A percentile compares a stretch with the other conserved stretches of the same genome.
Conservation (phyloP, 2,888 invertebrate species). For the Luperina nickerlii region DNA sequence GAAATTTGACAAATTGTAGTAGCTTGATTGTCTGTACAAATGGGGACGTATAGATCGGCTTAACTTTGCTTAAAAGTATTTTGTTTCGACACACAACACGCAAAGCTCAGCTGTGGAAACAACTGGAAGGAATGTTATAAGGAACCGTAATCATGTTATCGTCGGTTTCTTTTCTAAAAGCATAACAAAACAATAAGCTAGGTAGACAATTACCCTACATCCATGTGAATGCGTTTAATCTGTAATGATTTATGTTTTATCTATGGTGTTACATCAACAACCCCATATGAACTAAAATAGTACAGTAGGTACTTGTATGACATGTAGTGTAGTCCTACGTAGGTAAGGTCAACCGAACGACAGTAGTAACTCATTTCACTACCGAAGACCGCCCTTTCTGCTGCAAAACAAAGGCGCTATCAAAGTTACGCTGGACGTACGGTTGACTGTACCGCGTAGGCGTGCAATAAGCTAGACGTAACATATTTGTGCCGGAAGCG, state of each 20-base stretch:
- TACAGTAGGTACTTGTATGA: not conserved
- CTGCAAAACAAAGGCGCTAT: not conserved
- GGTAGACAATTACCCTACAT: not conserved
- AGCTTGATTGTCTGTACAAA: too few species aligned
- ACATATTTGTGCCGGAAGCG: conserved; percentile 54
- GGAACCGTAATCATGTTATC: conserved; percentile 12
- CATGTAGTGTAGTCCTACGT: not conserved
- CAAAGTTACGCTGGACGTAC: not conserved
- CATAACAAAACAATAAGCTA: not conserved
- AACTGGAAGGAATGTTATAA: conserved; percentile 32
- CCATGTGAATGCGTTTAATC: not conserved
- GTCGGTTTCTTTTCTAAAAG: conserved; percentile 14
- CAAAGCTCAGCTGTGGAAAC: conserved; percentile 33
- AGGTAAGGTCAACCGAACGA: not conserved
- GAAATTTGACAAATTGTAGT: too few species aligned
- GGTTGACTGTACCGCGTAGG: conserved; percentile 9
- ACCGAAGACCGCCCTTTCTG: not conserved
- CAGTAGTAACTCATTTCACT: not conserved
- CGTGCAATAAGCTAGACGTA: conserved; percentile 45
- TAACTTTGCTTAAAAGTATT: conserved; percentile 13
- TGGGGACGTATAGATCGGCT: not conserved
- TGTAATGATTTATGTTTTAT: not conserved
- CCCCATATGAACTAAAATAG: not conserved
- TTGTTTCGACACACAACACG: conserved; percentile 48
- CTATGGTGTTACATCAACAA: not conserved